Percentiles rank a stretch among this genome's conserved stretches.
Evolutionary conservation across 2,797 vertebrate genomes (phyloP).

Genomic region (Scleropages formosus): DNA sequence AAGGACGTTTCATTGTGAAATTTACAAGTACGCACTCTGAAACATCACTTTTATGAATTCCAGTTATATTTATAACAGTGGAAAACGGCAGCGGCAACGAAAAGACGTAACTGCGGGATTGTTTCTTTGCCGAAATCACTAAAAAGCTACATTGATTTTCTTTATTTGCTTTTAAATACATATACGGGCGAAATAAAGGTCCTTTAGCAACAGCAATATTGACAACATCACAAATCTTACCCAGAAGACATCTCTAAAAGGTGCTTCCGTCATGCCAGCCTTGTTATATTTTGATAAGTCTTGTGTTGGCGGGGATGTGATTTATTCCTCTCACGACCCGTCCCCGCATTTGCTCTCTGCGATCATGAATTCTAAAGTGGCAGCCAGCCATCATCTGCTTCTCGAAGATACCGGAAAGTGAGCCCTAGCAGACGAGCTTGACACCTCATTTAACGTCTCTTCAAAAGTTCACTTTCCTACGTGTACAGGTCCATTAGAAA

Average conservation of each 20-base stretch:
- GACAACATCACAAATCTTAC: too few species aligned
- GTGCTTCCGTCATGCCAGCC: not conserved
- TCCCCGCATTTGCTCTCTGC: not conserved
- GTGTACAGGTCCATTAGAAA: not conserved
- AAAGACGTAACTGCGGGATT: not conserved
- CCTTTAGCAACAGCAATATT: too few species aligned
- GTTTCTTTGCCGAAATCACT: not conserved
- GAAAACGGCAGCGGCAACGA: not conserved
- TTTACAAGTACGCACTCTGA: too few species aligned
- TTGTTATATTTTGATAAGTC: conserved; percentile 6
- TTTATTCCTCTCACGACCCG: not conserved
- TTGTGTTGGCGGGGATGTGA: not conserved
- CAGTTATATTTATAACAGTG: too few species aligned
- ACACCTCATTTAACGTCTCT: conserved; percentile 20
- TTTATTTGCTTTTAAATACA: not conserved
- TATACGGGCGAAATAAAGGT: not conserved
- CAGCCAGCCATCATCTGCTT: conserved; percentile 1
- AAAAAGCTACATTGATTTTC: not conserved
- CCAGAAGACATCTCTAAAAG: not conserved
- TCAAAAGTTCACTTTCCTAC: not conserved
- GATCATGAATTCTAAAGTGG: conserved; percentile 20
- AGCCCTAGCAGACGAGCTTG: not conserved
- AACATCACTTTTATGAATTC: too few species aligned
- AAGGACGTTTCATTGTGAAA: too few species aligned
- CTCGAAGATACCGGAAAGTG: not conserved